Evolutionary conservation across 2,797 vertebrate species (phyloP).

Genomic region (Helicolenus hilgendorfi): DNA sequence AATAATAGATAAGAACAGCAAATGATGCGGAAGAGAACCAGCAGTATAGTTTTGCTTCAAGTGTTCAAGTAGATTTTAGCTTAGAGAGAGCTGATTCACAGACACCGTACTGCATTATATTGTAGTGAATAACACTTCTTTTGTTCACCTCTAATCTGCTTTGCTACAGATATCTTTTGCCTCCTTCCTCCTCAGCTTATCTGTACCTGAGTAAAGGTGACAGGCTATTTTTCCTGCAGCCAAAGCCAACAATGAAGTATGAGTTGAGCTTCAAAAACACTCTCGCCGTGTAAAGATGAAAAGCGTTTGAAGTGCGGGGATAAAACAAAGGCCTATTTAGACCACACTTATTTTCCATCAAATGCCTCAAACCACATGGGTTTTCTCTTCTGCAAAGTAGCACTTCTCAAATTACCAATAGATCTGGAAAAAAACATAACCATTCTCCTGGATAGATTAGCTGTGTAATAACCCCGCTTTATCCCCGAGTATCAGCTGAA

Average conservation of each 20-base stretch:
- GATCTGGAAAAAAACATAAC: constrained; percentile 75
- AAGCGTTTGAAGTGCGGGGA: constrained; percentile 23
- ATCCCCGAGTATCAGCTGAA: constrained; percentile 90
- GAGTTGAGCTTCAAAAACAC: constrained; percentile 27
- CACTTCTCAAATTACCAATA: constrained; percentile 82
- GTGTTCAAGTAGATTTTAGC: constrained; percentile 3
- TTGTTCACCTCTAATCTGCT: constrained; percentile 31
- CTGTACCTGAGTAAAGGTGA: constrained; percentile 38
- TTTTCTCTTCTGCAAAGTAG: constrained; percentile 66
- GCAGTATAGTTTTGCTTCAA: constrained; percentile 16
- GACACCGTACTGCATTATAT: not conserved
- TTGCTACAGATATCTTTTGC: constrained; percentile 2
- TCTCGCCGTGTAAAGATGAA: constrained; percentile 10
- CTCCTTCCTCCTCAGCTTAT: constrained; percentile 16
- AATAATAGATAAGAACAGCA: constrained; percentile 58
- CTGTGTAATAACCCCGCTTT: constrained; percentile 88
- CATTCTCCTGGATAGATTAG: constrained; percentile 86
- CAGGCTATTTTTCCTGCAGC: constrained; percentile 37
- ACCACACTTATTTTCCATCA: constrained; percentile 70
- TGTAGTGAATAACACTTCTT: not conserved
- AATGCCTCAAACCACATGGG: constrained; percentile 68
- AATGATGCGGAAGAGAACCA: constrained; percentile 22
- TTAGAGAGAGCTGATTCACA: not conserved
- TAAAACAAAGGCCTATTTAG: constrained; percentile 68
- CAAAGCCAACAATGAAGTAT: constrained; percentile 20